Percentiles rank a stretch among this genome's conserved stretches.
These are phyloP conservation scores for Eupithecia inturbata DNA, from an alignment of 2,888 invertebrate species.

Conservation along the genomic window DNA sequence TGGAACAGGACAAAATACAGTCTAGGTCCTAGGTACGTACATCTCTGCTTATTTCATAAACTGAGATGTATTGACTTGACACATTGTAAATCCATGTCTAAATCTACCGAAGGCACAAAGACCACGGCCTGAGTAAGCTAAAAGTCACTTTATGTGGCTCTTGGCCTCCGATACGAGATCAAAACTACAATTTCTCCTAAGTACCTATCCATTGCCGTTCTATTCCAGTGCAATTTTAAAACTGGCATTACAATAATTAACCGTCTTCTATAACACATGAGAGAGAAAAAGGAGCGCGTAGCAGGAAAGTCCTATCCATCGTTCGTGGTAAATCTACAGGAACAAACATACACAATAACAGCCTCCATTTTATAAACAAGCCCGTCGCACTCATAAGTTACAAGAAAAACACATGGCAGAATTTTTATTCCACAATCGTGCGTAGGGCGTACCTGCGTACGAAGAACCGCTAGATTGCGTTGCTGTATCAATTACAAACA, in stretches of 20 bases:
- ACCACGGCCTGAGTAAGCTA: no score
- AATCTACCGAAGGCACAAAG: neutral
- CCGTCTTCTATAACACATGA: neutral
- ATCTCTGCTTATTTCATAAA: neutral
- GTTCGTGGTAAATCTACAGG: neutral
- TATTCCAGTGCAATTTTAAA: neutral
- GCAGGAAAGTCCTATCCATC: neutral
- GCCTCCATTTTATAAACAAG: neutral
- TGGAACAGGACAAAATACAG: neutral
- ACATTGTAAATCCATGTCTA: neutral
- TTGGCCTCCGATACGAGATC: neutral
- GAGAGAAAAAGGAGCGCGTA: neutral
- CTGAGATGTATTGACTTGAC: neutral
- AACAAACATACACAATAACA: neutral
- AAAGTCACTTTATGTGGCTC: neutral
- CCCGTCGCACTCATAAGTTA: neutral
- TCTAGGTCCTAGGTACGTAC: neutral
- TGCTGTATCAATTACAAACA: constrained; percentile 79
- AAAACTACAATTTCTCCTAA: neutral
- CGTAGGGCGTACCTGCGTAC: constrained; percentile 68
- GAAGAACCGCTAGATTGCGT: constrained; percentile 77
- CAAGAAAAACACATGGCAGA: neutral
- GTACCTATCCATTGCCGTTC: neutral
- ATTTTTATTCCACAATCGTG: constrained; percentile 26
- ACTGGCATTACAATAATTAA: neutral